These are phyloP conservation scores for Mesodorylaimus sp. DNA, from an alignment of 2,888 invertebrate genomes.

Conservation along the genomic window DNA sequence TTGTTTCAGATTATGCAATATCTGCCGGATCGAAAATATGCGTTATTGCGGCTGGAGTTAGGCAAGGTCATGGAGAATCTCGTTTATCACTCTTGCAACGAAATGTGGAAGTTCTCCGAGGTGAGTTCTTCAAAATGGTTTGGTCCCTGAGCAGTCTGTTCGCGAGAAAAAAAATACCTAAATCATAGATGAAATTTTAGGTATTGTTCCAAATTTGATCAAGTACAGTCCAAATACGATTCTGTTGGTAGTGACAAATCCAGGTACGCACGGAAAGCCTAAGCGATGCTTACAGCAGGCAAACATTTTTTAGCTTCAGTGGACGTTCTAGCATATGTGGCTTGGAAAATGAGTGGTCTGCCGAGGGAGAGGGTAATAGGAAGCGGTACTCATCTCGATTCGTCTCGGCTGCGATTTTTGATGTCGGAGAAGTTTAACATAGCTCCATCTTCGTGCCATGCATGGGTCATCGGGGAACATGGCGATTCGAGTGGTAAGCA, in stretches of 20 bases:
- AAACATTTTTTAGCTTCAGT: too few relatives aligned
- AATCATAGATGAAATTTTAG: too few relatives aligned
- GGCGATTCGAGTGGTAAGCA: constrained; percentile 61
- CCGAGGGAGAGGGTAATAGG: constrained; percentile 71
- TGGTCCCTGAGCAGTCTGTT: neutral
- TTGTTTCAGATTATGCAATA: constrained; percentile 44
- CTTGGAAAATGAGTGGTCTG: constrained; percentile 76
- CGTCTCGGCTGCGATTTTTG: constrained; percentile 69
- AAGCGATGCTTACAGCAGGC: too few relatives aligned
- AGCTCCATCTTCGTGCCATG: constrained; percentile 65
- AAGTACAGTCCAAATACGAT: constrained; percentile 68
- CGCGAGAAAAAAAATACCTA: neutral
- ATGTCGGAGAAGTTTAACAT: constrained; percentile 61
- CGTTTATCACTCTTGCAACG: constrained; percentile 70
- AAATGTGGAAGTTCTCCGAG: constrained; percentile 68
- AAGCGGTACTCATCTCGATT: constrained; percentile 78
- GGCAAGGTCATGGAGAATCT: constrained; percentile 70
- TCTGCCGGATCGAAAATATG: constrained; percentile 50
- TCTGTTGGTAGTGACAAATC: constrained; percentile 69
- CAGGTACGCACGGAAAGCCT: constrained; percentile 35
- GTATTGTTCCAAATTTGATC: constrained; percentile 60
- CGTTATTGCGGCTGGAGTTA: constrained; percentile 75
- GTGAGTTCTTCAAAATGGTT: constrained; percentile 14
- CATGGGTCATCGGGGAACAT: constrained; percentile 83
- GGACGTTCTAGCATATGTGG: constrained; percentile 72